Percentiles rank a stretch among this genome's conserved stretches.
Conservation (phyloP, 1,140 invertebrate species). For the Drosophila subpulchrella region DNA sequence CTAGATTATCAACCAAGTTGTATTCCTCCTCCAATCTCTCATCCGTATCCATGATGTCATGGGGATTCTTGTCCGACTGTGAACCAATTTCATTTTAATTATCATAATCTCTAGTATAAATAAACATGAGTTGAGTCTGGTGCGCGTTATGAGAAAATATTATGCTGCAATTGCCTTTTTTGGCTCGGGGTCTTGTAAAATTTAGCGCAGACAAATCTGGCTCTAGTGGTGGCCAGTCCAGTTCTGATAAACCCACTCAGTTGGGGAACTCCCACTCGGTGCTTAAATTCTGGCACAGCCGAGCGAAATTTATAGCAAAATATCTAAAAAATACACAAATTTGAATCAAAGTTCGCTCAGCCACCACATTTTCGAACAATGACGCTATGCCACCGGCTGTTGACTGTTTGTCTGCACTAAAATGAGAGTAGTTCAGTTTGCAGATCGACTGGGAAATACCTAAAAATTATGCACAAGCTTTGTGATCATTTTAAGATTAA, state of each 20-base stretch:
- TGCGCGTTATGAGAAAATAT: constrained; percentile 5
- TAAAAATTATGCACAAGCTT: background rate
- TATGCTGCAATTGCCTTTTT: constrained; percentile 57
- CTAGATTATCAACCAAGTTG: constrained; percentile 30
- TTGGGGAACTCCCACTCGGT: constrained; percentile 32
- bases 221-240: constrained; percentile 29
- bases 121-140: constrained; percentile 37
- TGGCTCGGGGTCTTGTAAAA: constrained; percentile 19
- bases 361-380: constrained; percentile 64
- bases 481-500: background rate
- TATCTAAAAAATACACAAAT: constrained; percentile 29
- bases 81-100: constrained; percentile 48
- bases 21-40: constrained; percentile 10
- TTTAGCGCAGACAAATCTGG: constrained; percentile 30
- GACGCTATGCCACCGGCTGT: constrained; percentile 61
- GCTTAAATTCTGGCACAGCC: constrained; percentile 34
- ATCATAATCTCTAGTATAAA: constrained; percentile 41
- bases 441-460: constrained; percentile 9
- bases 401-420: constrained; percentile 68
- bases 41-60: constrained; percentile 38
- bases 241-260: constrained; percentile 27
- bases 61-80: background rate
- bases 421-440: constrained; percentile 8
- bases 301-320: constrained; percentile 22
- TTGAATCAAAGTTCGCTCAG: constrained; percentile 35